Conservation (phyloP, 2,888 invertebrate genomes). For the Tetragonula carbonaria region DNA sequence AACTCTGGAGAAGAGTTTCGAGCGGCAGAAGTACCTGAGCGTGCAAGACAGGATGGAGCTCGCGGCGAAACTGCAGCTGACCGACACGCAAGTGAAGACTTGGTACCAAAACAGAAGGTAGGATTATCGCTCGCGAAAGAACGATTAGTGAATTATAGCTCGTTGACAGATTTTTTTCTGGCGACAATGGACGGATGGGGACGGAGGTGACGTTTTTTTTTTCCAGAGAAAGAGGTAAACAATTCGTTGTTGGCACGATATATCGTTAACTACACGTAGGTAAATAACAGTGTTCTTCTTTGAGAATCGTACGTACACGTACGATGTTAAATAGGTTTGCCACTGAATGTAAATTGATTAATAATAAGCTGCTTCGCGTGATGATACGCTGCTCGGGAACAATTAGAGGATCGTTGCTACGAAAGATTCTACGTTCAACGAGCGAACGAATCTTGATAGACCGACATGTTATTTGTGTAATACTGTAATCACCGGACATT, state of each 20-base stretch:
- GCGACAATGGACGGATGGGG: neutral
- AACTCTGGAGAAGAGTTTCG: conserved; percentile 98
- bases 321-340: neutral
- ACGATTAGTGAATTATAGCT: neutral
- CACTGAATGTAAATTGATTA: neutral
- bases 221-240: neutral
- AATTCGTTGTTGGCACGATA: conserved; percentile 8
- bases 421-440: neutral
- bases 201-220: no score
- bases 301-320: neutral
- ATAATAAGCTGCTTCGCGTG: neutral
- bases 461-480: neutral
- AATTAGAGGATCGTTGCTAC: neutral
- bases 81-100: conserved; percentile 99
- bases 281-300: neutral
- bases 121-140: conserved; percentile 16
- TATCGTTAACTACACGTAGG: no score
- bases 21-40: conserved; percentile 97
- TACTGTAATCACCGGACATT: neutral
- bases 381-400: neutral
- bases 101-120: conserved; percentile 99
- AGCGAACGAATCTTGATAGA: neutral
- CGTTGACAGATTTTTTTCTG: neutral
- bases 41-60: conserved; percentile 99
- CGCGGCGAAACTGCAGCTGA: conserved; percentile 97